Conservation (phyloP, 2,113 vertebrate genomes). For the Rana temporaria region DNA sequence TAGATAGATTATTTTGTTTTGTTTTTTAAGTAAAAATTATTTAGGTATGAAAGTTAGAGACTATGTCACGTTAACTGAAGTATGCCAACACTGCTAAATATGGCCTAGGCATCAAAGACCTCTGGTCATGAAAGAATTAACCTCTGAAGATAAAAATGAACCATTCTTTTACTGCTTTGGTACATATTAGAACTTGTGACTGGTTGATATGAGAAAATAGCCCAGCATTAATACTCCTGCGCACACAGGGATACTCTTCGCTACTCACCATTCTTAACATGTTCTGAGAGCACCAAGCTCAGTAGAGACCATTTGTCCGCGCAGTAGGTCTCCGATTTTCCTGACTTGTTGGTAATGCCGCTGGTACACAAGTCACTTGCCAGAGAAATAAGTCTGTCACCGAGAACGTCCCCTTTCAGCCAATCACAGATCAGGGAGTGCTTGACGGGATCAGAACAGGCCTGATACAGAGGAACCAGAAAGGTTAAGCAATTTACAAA, state of each 20-base stretch:
- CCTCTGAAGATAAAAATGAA: too few species aligned
- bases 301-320: constrained; percentile 86
- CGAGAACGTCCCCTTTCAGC: constrained; percentile 88
- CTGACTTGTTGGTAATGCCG: constrained; percentile 63
- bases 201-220: too few species aligned
- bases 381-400: constrained; percentile 82
- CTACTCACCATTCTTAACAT: constrained; percentile 81
- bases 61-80: too few species aligned
- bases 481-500: not conserved
- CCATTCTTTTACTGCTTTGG: too few species aligned
- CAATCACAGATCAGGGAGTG: constrained; percentile 79
- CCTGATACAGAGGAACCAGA: constrained; percentile 69
- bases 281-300: constrained; percentile 87
- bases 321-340: constrained; percentile 66
- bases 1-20: too few species aligned
- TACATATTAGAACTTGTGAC: too few species aligned
- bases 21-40: too few species aligned
- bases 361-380: constrained; percentile 81
- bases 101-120: too few species aligned
- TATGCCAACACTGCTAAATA: too few species aligned
- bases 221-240: too few species aligned
- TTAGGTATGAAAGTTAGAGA: too few species aligned
- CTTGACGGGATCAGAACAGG: constrained; percentile 77
- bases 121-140: too few species aligned
- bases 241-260: not conserved